These are phyloP conservation scores for Erebia epiphron DNA, from an alignment of 2,888 invertebrate species.

Conservation along the genomic window DNA sequence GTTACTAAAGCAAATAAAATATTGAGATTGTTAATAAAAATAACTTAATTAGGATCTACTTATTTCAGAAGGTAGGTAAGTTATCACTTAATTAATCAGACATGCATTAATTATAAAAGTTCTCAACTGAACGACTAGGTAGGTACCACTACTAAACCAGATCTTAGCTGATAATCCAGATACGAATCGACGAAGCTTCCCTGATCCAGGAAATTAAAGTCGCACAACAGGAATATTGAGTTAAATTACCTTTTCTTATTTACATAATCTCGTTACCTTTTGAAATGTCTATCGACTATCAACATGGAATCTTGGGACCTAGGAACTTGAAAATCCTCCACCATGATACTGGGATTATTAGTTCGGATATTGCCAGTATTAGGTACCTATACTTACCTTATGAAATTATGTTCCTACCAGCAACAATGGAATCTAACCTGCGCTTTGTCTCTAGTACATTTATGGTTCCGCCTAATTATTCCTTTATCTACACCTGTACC, in stretches of 20 bases:
- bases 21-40: neutral
- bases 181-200: conserved; percentile 41
- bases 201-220: conserved; percentile 58
- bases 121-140: conserved; percentile 9
- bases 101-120: conserved; percentile 13
- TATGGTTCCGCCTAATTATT: neutral
- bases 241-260: conserved; percentile 60
- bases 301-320: conserved; percentile 46
- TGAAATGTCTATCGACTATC: conserved; percentile 49
- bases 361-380: conserved; percentile 30
- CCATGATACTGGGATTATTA: conserved; percentile 45
- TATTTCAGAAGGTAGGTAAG: neutral
- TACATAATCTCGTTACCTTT: conserved; percentile 58
- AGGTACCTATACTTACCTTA: neutral
- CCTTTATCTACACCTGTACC: conserved; percentile 41
- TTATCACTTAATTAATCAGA: conserved; percentile 13
- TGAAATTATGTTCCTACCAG: conserved; percentile 37
- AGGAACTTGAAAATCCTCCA: conserved; percentile 26
- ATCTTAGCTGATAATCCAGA: conserved; percentile 34
- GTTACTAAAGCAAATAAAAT: neutral
- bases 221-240: conserved; percentile 59
- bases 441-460: conserved; percentile 73
- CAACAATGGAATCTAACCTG: conserved; percentile 59
- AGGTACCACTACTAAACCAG: conserved; percentile 17
- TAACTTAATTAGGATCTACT: neutral